A percentile compares a stretch with the other conserved stretches of the same genome.
Evolutionary conservation across 2,888 invertebrate species (phyloP).

Genomic region (Thelaira solivaga): DNA sequence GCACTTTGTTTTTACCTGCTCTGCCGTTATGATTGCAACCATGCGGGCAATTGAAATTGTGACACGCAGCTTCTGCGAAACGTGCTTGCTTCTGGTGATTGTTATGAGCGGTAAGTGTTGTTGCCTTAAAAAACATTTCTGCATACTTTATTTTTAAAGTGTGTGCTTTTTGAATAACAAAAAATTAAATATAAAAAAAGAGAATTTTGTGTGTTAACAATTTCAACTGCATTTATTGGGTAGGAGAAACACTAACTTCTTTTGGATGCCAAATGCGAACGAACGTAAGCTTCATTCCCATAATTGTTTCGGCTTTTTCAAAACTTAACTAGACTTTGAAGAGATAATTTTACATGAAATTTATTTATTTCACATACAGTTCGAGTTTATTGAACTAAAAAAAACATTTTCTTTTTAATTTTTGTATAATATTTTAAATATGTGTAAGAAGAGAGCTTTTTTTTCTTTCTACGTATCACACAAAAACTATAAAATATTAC

Average conservation of each 20-base stretch:
- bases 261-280: neutral
- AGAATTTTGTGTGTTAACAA: neutral
- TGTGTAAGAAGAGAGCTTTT: no score
- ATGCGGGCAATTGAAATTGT: conserved; percentile 58
- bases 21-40: conserved; percentile 39
- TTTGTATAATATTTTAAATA: no score
- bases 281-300: no score
- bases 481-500: neutral
- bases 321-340: no score
- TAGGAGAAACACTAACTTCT: neutral
- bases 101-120: conserved; percentile 71
- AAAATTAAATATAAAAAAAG: neutral
- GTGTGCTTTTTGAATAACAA: neutral
- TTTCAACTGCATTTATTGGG: neutral
- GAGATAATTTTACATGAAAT: no score
- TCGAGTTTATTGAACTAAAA: no score
- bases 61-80: conserved; percentile 65
- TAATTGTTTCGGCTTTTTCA: no score
- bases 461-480: no score
- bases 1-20: neutral
- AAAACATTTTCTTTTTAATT: no score
- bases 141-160: neutral
- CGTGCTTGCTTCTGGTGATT: conserved; percentile 69
- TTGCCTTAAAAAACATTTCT: conserved; percentile 2
- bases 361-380: no score